These are phyloP conservation scores for Drosophila lini DNA, from an alignment of 1,140 invertebrate genomes.

Conservation along the genomic window DNA sequence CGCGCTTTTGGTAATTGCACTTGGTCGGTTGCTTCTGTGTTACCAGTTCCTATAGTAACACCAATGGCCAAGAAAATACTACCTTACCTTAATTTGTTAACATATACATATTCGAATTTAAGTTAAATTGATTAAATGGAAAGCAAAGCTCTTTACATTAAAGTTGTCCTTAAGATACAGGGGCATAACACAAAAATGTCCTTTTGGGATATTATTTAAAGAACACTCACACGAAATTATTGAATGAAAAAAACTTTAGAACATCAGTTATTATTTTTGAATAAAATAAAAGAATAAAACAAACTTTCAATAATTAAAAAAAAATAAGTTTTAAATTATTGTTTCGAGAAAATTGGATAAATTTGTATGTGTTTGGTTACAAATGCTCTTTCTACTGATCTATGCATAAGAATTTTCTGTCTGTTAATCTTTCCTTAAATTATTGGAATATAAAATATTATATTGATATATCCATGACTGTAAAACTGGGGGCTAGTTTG, in stretches of 20 bases:
- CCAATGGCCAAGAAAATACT: constrained; percentile 6
- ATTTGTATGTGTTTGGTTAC: too few relatives aligned
- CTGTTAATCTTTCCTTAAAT: not conserved
- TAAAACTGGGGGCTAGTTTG: constrained; percentile 24
- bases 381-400: too few relatives aligned
- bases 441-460: not conserved
- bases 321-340: too few relatives aligned
- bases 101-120: not conserved
- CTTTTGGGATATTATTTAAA: not conserved
- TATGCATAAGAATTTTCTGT: too few relatives aligned
- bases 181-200: too few relatives aligned
- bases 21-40: constrained; percentile 66
- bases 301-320: too few relatives aligned
- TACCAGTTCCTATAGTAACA: constrained; percentile 42
- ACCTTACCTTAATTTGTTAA: not conserved
- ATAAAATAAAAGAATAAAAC: too few relatives aligned
- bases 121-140: not conserved
- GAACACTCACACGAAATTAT: not conserved
- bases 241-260: not conserved
- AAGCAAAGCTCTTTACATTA: not conserved
- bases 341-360: too few relatives aligned
- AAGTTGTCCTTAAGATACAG: not conserved
- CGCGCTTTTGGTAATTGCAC: constrained; percentile 77
- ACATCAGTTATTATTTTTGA: not conserved
- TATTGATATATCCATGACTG: not conserved